Base-by-base conservation (phyloP, 2,888 invertebrate genomes). In the Drosophila anomelani region DNA sequence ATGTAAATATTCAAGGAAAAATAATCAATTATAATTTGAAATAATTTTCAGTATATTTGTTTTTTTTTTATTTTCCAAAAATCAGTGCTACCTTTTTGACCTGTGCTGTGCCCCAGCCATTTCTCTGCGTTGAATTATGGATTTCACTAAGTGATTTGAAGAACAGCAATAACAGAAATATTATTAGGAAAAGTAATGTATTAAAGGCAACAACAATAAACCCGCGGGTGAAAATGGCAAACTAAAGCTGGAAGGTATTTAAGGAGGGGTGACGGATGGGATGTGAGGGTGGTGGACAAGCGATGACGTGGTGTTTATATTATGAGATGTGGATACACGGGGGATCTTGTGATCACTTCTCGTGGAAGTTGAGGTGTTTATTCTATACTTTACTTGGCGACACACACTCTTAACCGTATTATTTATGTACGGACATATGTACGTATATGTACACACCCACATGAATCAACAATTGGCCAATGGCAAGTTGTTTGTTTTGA, bases 291-390 rank as follows among this genome's bases (percentile, higher is more conserved):
- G 32, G 63, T 20, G 17, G 53, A 38, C 44, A 51, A 64, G 43
- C 66, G 67, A 66, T 66, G 66, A 66, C 66, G 66, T 66, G 53
- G 66, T 66, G 51, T 64, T 66, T 63, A 53, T 63, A 61, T 46
- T 34, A 34, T 34, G 51, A n/a, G 44, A 46, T 44, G 44, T 44
- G 44, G 46, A 47, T 47, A 46, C 23, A 34, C 4, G 29, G n/a
- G 51, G 66, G 38, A 67, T 67, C 66, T 67, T 67, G 66, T 67
- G 66, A 67, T 67, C 66, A 12, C 29, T 51, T 63, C 49, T 51
- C 64, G 29, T 60, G 49, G 26, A 49, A 62, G 29, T 56, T 56
- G 56, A 55, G 20, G 60, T 67, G 66, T 67, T 67, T 67, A 54
- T 46, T 67, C 32, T 20, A 53, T 54, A 34, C 46, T 15, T 62